These are phyloP conservation scores for Enhydra lutris DNA, from an alignment of 2,113 vertebrate species.

Conservation along the genomic window DNA sequence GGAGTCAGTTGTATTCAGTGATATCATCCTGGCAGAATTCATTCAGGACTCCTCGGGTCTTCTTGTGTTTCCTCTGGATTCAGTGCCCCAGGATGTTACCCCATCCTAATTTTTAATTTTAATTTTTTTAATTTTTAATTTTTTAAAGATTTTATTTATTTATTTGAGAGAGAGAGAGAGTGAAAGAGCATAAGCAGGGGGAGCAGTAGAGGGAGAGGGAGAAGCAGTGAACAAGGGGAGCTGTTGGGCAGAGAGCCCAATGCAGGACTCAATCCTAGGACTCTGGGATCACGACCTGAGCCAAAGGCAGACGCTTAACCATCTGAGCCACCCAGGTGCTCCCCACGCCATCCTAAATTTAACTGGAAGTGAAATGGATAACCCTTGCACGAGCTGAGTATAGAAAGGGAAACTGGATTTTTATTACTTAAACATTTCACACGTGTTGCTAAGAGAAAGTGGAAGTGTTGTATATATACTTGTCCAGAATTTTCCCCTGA, in stretches of 20 bases:
- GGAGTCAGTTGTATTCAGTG: background rate
- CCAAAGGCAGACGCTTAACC: too few species aligned
- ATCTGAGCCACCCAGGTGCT: background rate
- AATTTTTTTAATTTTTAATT: too few species aligned
- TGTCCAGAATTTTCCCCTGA: background rate
- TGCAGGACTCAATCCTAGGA: too few species aligned
- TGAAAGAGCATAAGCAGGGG: too few species aligned
- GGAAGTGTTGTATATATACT: background rate
- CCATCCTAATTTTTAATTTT: too few species aligned
- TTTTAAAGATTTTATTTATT: too few species aligned
- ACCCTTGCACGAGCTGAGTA: background rate
- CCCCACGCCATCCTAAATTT: background rate
- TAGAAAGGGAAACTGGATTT: constrained; percentile 23
- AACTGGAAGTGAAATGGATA: background rate
- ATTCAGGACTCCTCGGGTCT: background rate
- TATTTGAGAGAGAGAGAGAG: too few species aligned
- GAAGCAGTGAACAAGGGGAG: too few species aligned
- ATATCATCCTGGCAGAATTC: background rate
- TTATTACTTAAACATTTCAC: constrained; percentile 1
- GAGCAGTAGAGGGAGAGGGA: too few species aligned
- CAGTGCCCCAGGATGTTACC: background rate
- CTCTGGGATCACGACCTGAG: too few species aligned
- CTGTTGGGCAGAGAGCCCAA: too few species aligned
- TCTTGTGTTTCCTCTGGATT: background rate
- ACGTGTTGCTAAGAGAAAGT: background rate